Percentiles rank a stretch among this genome's conserved stretches.
Evolutionary conservation across 1,140 invertebrate genomes (phyloP).

Genomic region (Manduca sexta): DNA sequence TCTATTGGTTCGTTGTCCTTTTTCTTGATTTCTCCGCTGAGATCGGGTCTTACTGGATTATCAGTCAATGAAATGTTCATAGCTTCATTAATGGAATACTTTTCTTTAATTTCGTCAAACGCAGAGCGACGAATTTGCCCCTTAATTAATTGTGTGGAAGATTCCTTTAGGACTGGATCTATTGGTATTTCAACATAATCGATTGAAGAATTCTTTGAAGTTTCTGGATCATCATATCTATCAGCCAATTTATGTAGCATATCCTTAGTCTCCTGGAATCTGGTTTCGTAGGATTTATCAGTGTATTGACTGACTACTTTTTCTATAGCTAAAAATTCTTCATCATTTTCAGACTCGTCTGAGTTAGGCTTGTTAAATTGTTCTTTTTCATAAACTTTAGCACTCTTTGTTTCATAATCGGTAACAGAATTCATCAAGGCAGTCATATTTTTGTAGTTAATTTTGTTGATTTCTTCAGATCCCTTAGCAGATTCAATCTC

Average conservation of each 20-base stretch:
- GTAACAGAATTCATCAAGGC: slow-evolving; percentile 40
- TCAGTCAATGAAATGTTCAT: slow-evolving; percentile 53
- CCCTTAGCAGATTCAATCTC: slow-evolving; percentile 39
- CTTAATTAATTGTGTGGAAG: slow-evolving; percentile 40
- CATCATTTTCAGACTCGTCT: slow-evolving; percentile 26
- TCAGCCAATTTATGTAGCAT: slow-evolving; percentile 55
- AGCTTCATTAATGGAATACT: slow-evolving; percentile 47
- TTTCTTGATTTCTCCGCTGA: slow-evolving; percentile 21
- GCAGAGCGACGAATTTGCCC: slow-evolving; percentile 20
- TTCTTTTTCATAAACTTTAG: slow-evolving; percentile 6
- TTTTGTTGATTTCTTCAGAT: slow-evolving; percentile 36
- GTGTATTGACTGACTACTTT: slow-evolving; percentile 56
- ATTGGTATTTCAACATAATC: slow-evolving; percentile 15
- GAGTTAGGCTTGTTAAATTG: slow-evolving; percentile 13
- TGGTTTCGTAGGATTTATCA: slow-evolving; percentile 56
- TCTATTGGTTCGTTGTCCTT: slow-evolving; percentile 10
- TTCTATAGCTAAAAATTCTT: slow-evolving; percentile 60
- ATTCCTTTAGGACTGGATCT: slow-evolving; percentile 46
- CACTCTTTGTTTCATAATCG: slow-evolving; percentile 26
- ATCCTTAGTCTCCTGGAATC: slow-evolving; percentile 57
- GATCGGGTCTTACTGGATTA: slow-evolving; percentile 38
- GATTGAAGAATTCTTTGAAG: slow-evolving; percentile 5
- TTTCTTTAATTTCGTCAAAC: slow-evolving; percentile 46
- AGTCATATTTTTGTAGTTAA: slow-evolving; percentile 55
- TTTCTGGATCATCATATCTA: slow-evolving; percentile 39